These are phyloP conservation scores for Exephanes ischioxanthus DNA, from an alignment of 2,888 invertebrate genomes.

Conservation along the genomic window DNA sequence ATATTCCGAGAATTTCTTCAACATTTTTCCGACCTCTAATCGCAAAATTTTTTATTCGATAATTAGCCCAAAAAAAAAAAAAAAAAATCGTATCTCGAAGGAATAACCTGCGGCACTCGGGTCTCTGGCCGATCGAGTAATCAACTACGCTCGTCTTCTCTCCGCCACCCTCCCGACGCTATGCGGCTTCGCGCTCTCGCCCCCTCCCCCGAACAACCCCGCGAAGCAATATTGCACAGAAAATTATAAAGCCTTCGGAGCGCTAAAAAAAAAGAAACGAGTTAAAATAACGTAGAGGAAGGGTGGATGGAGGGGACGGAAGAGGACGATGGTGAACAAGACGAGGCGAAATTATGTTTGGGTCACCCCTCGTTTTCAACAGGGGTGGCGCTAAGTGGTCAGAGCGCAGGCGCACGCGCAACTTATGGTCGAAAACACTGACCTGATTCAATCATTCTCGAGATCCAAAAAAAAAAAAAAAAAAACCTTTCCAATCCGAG, in stretches of 20 bases:
- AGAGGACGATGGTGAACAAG: slow-evolving; percentile 39
- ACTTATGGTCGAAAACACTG: slow-evolving; percentile 84
- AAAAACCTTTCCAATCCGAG: slow-evolving; percentile 19
- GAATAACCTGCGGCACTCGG: slow-evolving; percentile 10
- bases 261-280: background rate
- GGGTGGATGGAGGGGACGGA: slow-evolving; percentile 16
- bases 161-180: slow-evolving; percentile 32
- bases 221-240: slow-evolving; percentile 15
- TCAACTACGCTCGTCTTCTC: slow-evolving; percentile 52
- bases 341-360: slow-evolving; percentile 80
- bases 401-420: slow-evolving; percentile 80
- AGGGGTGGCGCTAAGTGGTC: slow-evolving; percentile 79
- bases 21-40: background rate
- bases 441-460: slow-evolving; percentile 83
- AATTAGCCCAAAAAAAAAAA: background rate
- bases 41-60: background rate
- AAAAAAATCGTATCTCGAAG: background rate
- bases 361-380: slow-evolving; percentile 82
- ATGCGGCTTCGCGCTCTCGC: slow-evolving; percentile 22
- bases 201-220: slow-evolving; percentile 15
- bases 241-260: slow-evolving; percentile 4
- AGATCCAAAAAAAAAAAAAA: slow-evolving; percentile 42
- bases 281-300: slow-evolving; percentile 6
- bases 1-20: background rate
- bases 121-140: slow-evolving; percentile 46